These are phyloP conservation scores for Microctenopoma steveboyesi DNA, from an alignment of 2,797 vertebrate genomes.

Conservation along the genomic window DNA sequence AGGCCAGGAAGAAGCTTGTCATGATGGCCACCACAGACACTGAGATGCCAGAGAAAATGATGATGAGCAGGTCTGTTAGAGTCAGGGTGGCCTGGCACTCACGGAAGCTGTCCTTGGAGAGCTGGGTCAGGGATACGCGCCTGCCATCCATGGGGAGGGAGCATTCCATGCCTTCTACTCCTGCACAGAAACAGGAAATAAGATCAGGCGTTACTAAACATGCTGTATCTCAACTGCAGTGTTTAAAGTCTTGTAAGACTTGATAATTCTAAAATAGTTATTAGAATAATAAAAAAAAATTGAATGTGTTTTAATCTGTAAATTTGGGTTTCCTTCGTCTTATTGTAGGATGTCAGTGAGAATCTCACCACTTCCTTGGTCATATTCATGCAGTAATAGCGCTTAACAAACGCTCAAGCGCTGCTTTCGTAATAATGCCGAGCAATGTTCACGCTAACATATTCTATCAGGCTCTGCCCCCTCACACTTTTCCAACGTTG, in stretches of 20 bases:
- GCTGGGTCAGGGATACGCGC: slow-evolving; percentile 89
- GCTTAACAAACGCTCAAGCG: neutral
- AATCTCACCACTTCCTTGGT: too few relatives aligned
- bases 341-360: too few relatives aligned
- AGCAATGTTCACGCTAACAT: neutral
- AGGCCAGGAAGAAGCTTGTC: slow-evolving; percentile 97
- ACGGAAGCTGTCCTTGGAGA: slow-evolving; percentile 96
- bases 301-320: too few relatives aligned
- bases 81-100: slow-evolving; percentile 95
- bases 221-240: neutral
- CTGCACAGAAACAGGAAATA: slow-evolving; percentile 76
- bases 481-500: too few relatives aligned
- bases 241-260: too few relatives aligned
- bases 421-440: neutral
- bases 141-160: slow-evolving; percentile 91
- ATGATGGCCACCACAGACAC: slow-evolving; percentile 97
- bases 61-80: slow-evolving; percentile 95
- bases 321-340: too few relatives aligned
- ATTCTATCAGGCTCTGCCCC: neutral
- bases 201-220: slow-evolving; percentile 17
- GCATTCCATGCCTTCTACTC: slow-evolving; percentile 93
- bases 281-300: too few relatives aligned
- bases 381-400: too few relatives aligned
- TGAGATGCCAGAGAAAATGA: slow-evolving; percentile 96
- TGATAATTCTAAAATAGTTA: too few relatives aligned